Evolutionary conservation across 1,140 invertebrate species (phyloP).

Genomic region (Andrena cerasifolii): DNA sequence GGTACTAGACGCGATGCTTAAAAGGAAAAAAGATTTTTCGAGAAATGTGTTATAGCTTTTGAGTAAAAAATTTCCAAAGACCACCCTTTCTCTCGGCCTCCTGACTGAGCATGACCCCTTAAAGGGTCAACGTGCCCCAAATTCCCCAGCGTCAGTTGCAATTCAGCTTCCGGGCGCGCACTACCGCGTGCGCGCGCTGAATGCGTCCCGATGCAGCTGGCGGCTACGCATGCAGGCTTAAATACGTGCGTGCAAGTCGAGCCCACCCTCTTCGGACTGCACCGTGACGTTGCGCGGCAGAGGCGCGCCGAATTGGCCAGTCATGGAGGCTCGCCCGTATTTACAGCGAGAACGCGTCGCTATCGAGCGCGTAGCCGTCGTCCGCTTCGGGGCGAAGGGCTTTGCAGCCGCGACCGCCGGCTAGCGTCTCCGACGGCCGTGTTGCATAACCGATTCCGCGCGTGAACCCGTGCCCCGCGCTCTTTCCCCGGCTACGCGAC

Average conservation of each 20-base stretch:
- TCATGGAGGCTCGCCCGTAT: conserved; percentile 36
- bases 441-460: conserved; percentile 3
- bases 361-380: conserved; percentile 24
- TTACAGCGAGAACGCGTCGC: conserved; percentile 10
- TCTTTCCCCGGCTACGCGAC: too few species aligned
- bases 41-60: too few species aligned
- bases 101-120: too few species aligned
- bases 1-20: too few species aligned
- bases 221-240: background rate
- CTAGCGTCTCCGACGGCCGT: background rate
- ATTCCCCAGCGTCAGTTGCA: background rate
- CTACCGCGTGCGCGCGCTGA: too few species aligned
- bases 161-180: background rate
- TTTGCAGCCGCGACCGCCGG: background rate
- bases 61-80: too few species aligned
- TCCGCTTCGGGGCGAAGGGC: background rate
- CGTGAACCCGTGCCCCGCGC: background rate
- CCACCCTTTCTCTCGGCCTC: too few species aligned
- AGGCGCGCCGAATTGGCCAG: conserved; percentile 25
- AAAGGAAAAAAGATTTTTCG: too few species aligned
- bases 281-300: conserved; percentile 2
- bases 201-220: background rate
- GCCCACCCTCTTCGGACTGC: background rate
- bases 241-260: background rate
- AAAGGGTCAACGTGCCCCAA: too few species aligned